phyloP scores from a whole-genome alignment of 2,888 invertebrate species.

The Iselma pallidipennis region DNA sequence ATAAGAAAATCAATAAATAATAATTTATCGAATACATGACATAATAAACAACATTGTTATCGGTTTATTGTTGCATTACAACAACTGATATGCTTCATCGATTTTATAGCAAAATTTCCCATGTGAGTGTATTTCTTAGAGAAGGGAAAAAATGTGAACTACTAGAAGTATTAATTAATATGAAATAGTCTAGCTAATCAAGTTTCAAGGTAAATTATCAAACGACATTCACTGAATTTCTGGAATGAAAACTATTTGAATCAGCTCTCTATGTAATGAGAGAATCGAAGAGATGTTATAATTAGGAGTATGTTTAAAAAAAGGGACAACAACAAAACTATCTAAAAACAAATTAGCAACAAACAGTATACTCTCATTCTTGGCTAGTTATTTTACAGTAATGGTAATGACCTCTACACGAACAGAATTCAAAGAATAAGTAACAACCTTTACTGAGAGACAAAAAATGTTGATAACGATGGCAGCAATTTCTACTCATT shows the following conservation, averaged over 20 bases:
- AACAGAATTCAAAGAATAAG: neutral
- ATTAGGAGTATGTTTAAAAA: no score
- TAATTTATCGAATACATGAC: neutral
- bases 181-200: neutral
- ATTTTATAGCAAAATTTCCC: neutral
- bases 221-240: neutral
- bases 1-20: neutral
- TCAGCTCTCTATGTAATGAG: no score
- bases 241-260: no score
- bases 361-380: neutral
- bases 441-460: neutral
- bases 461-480: neutral
- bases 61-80: neutral
- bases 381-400: neutral
- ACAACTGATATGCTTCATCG: neutral
- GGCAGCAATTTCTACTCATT: neutral
- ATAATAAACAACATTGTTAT: neutral
- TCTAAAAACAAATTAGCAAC: neutral
- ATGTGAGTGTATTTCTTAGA: neutral
- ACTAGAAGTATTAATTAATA: neutral
- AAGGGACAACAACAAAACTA: neutral
- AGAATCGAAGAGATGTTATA: no score
- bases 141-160: neutral
- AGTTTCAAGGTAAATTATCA: neutral
- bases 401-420: neutral